Evolutionary conservation across 2,797 vertebrate species (phyloP).

Genomic region (Amphiprion clarkii): DNA sequence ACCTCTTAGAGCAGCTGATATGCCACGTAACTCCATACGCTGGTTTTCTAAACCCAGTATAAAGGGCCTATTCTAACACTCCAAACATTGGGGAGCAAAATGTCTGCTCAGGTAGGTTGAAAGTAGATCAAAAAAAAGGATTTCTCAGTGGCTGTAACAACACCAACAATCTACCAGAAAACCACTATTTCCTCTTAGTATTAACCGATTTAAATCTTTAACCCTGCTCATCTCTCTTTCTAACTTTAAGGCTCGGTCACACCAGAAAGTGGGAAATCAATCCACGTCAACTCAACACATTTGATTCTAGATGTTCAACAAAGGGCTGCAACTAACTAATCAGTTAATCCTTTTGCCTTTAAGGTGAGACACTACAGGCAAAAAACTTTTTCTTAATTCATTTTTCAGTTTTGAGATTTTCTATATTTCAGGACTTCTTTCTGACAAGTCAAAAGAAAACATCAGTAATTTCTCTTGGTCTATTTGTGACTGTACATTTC

Average conservation of each 20-base stretch:
- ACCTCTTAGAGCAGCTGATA: not conserved
- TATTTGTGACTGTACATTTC: too few relatives aligned
- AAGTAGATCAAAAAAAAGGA: not conserved
- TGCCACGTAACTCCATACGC: not conserved
- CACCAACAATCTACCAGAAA: constrained; percentile 1
- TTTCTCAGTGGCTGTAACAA: not conserved
- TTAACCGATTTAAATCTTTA: not conserved
- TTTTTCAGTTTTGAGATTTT: too few relatives aligned
- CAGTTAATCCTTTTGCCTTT: too few relatives aligned
- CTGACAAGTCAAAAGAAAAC: too few relatives aligned
- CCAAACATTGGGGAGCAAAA: constrained; percentile 6
- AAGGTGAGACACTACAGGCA: too few relatives aligned
- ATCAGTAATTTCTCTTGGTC: too few relatives aligned
- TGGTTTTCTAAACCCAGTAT: not conserved
- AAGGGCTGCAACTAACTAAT: not conserved
- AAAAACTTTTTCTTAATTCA: too few relatives aligned
- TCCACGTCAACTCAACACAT: not conserved
- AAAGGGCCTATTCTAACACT: not conserved
- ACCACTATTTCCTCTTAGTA: not conserved
- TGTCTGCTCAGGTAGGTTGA: constrained; percentile 10
- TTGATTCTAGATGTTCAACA: not conserved
- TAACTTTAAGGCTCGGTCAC: constrained; percentile 5
- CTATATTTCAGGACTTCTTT: too few relatives aligned
- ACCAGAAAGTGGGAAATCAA: not conserved
- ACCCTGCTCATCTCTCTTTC: not conserved